Percentiles rank a stretch among this genome's conserved stretches.
Conservation (phyloP, 2,113 vertebrate species). For the Bothrops jararaca region DNA sequence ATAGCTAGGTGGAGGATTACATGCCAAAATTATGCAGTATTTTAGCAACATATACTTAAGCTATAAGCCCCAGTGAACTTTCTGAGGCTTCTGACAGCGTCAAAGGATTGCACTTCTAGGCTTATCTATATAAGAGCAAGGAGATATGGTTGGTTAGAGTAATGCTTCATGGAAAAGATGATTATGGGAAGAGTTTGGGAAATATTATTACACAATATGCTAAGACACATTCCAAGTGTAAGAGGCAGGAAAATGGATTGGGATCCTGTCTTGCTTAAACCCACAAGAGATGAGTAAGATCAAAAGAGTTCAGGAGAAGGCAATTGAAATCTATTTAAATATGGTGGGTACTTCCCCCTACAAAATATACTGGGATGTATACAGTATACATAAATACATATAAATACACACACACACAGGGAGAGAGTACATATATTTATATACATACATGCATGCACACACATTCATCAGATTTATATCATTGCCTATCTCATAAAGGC, state of each 20-base stretch:
- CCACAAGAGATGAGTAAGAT: background rate
- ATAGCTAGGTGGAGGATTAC: background rate
- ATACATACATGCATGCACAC: background rate
- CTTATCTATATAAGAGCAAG: background rate
- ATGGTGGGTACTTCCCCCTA: background rate
- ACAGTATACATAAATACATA: background rate
- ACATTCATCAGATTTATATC: background rate
- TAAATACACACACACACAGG: background rate
- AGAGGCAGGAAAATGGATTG: background rate
- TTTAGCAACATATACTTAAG: background rate
- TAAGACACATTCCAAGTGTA: background rate
- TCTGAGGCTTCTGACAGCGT: background rate
- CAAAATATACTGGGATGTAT: background rate
- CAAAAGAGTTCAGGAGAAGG: background rate
- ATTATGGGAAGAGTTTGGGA: background rate
- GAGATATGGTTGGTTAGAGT: background rate
- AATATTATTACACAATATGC: background rate
- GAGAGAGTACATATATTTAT: background rate
- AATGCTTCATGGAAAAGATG: background rate
- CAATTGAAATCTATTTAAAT: background rate
- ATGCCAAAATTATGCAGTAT: background rate
- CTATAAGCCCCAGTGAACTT: background rate
- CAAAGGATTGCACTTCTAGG: background rate
- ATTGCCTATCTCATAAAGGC: background rate
- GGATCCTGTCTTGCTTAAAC: background rate